Conservation (phyloP, 92 coral and sea anemone genomes). For the Bergia sp. region DNA sequence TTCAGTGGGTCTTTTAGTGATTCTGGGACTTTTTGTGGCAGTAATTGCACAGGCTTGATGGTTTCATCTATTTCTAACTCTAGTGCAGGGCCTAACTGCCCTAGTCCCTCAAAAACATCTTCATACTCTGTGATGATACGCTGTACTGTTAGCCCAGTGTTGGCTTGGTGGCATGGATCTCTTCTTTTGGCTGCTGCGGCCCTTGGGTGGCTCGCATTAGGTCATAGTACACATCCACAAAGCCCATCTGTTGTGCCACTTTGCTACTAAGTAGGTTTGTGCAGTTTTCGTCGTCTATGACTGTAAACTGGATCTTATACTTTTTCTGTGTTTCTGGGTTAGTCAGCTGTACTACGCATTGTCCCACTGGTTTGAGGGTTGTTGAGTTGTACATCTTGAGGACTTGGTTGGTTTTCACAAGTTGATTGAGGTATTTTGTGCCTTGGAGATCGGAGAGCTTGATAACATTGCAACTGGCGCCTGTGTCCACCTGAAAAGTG, state of each 20-base stretch:
- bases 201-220: background rate
- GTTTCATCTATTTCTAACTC: background rate
- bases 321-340: constrained; percentile 28
- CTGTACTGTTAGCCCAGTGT: background rate
- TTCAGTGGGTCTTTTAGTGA: constrained; percentile 32
- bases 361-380: constrained; percentile 39
- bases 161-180: background rate
- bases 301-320: constrained; percentile 31
- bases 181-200: background rate
- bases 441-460: constrained; percentile 2
- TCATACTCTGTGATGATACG: background rate
- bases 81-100: background rate
- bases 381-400: constrained; percentile 49
- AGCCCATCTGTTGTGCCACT: constrained; percentile 31
- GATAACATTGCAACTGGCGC: constrained; percentile 43
- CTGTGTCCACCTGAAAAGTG: constrained; percentile 34
- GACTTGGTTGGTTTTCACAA: constrained; percentile 8
- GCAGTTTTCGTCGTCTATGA: background rate
- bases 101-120: constrained; percentile 27
- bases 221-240: background rate
- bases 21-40: constrained; percentile 31
- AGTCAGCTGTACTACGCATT: constrained; percentile 23
- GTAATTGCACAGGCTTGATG: constrained; percentile 14
- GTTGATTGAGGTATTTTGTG: constrained; percentile 1
- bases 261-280: constrained; percentile 25